These are phyloP conservation scores for Onychomys torridus DNA, from an alignment of 2,797 vertebrate genomes.

Conservation along the genomic window DNA sequence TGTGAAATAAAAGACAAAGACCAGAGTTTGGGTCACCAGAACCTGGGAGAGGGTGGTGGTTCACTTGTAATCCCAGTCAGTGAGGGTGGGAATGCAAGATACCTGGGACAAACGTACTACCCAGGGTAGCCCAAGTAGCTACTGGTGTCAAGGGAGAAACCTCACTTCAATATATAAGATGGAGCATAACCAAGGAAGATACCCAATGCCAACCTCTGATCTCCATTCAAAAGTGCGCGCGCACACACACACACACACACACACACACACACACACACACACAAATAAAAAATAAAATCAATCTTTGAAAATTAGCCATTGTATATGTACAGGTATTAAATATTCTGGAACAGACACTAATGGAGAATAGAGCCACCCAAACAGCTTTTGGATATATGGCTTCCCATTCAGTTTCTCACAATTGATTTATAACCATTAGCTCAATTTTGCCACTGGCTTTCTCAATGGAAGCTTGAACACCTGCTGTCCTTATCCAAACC, in stretches of 20 bases:
- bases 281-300: not conserved
- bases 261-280: not conserved
- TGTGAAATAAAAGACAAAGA: not conserved
- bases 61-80: not conserved
- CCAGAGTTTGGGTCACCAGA: not conserved
- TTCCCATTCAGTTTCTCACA: not conserved
- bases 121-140: not conserved
- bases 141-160: not conserved
- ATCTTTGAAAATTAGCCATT: not conserved
- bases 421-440: not conserved
- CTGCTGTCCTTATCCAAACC: not conserved
- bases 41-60: not conserved
- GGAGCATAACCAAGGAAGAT: not conserved
- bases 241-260: not conserved
- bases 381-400: not conserved
- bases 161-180: not conserved
- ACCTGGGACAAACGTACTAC: not conserved
- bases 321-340: not conserved
- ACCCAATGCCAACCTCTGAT: not conserved
- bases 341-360: not conserved
- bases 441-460: not conserved
- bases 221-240: not conserved
- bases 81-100: not conserved
- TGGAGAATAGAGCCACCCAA: not conserved
- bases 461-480: not conserved